phyloP scores from a whole-genome alignment of 2,888 invertebrate genomes.

The Pandemis heparana region DNA sequence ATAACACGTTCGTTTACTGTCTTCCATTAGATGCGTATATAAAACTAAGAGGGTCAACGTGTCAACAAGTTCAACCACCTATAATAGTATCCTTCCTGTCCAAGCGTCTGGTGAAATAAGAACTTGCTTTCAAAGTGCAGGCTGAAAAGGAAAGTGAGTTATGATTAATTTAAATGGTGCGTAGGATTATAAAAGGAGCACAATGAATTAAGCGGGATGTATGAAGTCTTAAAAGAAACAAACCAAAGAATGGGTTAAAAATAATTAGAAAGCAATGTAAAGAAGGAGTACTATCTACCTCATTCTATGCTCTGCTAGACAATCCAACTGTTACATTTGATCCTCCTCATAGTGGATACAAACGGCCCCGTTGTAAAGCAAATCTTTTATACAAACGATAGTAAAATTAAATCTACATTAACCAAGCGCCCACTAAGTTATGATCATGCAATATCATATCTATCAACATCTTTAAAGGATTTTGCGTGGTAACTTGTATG shows the following conservation, averaged over 20 bases:
- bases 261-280: too few species aligned
- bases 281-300: too few species aligned
- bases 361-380: too few species aligned
- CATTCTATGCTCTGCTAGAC: too few species aligned
- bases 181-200: constrained; percentile 1
- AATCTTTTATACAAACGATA: too few species aligned
- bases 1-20: constrained; percentile 38
- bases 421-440: too few species aligned
- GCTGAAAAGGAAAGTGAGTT: constrained; percentile 33
- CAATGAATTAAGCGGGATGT: neutral
- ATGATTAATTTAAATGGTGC: constrained; percentile 11
- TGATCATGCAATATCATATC: neutral
- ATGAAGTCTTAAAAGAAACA: neutral
- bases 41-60: constrained; percentile 33
- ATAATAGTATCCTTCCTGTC: constrained; percentile 37
- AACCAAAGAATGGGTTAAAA: neutral
- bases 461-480: constrained; percentile 10
- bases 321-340: too few species aligned
- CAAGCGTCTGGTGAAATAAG: constrained; percentile 13
- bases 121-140: constrained; percentile 20
- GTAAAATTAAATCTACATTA: too few species aligned
- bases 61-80: constrained; percentile 36
- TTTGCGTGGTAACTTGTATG: constrained; percentile 16
- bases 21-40: constrained; percentile 17
- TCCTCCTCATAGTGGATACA: too few species aligned